Base-by-base conservation (phyloP, 2,888 invertebrate species). In the Clanis bilineata region DNA sequence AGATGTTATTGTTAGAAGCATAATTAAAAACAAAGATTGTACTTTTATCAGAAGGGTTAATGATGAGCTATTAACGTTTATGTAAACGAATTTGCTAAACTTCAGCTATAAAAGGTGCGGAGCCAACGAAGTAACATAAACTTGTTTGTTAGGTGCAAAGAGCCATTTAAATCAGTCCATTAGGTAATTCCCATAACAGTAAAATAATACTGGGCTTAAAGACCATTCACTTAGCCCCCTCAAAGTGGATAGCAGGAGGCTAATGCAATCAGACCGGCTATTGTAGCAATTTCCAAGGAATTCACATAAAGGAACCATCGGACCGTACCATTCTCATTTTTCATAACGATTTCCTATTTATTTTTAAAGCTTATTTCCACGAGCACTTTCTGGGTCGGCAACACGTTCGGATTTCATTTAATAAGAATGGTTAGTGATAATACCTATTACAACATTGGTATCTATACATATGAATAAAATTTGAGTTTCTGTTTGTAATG, bases 251-350 rank as follows among this genome's bases (percentile, higher is more conserved):
- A 68, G 73, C 69, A 66, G 71, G 65, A 70, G 70, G 73, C 77
- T 83, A 83, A 84, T 76, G 74, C 77, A 83, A 84, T 84, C 79
- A 83, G 72, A 63, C 67, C 66, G 69, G 73, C 77, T 75, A 77
- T 83, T 79, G 78, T 76, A 70, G 77, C 80, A 78, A 84, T 82
- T 82, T 80, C 74, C 72, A 73, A 72, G 76, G 71, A 79, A 83
- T 83, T 82, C 77, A 74, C 73, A 79, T 82, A 82, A 85, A 80
- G 69, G 74, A 71, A 68, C 74, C 71, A 71, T 73, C 67, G 67
- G 65, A 66, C 62, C 71, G 64, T 62, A 62, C 66, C 61, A 62
- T 69, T 63, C 68, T 64, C 70, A 64, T 68, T 72, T 72, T 70
- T 76, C 73, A 74, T 76, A 74, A 71, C 73, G 70, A 73, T 77